Evolutionary conservation across 2,888 invertebrate species (phyloP).

Genomic region (Xanthia togata): DNA sequence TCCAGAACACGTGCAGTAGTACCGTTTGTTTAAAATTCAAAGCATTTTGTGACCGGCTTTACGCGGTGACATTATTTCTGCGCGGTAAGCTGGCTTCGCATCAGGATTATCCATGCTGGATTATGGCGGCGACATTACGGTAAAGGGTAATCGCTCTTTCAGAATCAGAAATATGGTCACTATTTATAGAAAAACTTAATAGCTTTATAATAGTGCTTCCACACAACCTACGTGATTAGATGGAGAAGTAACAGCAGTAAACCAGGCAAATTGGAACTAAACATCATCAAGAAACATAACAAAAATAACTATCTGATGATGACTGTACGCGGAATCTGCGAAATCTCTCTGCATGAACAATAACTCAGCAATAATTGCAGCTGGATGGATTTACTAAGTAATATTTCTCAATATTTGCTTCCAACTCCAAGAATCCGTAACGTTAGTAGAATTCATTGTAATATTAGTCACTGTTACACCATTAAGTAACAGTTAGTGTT

Average conservation of each 20-base stretch:
- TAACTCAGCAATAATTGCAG: conserved; percentile 34
- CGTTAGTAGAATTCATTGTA: conserved; percentile 43
- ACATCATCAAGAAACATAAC: neutral
- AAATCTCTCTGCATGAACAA: conserved; percentile 5
- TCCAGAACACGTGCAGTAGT: conserved; percentile 21
- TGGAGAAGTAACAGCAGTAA: conserved; percentile 9
- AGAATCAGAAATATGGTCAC: conserved; percentile 43
- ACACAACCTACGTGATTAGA: conserved; percentile 17
- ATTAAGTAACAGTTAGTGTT: conserved; percentile 30
- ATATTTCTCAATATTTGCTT: conserved; percentile 50
- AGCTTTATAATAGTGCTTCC: conserved; percentile 24
- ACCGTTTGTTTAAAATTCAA: conserved; percentile 53
- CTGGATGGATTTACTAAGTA: conserved; percentile 37
- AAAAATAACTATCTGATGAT: conserved; percentile 18
- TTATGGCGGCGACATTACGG: conserved; percentile 53
- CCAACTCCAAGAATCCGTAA: conserved; percentile 43
- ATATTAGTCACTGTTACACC: conserved; percentile 39
- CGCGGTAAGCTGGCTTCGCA: conserved; percentile 57
- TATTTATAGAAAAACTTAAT: conserved; percentile 37
- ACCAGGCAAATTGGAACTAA: conserved; percentile 6
- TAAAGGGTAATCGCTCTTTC: conserved; percentile 54
- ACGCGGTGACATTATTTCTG: conserved; percentile 55
- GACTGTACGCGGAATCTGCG: conserved; percentile 15
- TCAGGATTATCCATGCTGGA: conserved; percentile 59
- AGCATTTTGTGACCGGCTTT: conserved; percentile 39